Conservation (phyloP, 2,797 vertebrate genomes). For the Vespertilio murinus region DNA sequence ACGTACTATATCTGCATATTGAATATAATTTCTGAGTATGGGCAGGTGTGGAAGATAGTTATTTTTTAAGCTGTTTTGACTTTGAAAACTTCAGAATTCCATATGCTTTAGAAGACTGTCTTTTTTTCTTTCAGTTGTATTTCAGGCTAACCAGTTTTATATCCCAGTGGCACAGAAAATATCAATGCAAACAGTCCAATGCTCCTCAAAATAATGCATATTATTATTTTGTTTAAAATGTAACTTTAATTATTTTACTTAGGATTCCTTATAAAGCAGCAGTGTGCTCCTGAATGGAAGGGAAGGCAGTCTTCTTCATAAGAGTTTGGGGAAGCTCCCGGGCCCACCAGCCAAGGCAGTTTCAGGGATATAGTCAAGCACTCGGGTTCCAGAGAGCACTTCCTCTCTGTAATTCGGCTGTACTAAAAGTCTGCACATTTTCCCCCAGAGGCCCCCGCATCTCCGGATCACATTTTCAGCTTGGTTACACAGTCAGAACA, state of each 20-base stretch:
- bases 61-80: conserved; percentile 2
- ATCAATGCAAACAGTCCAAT: neutral
- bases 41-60: neutral
- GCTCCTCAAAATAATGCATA: neutral
- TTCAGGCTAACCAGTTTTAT: neutral
- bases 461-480: neutral
- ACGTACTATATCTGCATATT: neutral
- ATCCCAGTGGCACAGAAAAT: neutral
- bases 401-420: neutral
- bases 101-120: neutral
- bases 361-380: neutral
- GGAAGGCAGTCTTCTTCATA: neutral
- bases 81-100: neutral
- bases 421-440: neutral
- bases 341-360: fast-evolving
- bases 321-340: fast-evolving
- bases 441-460: neutral
- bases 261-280: neutral
- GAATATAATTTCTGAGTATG: conserved; percentile 36
- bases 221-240: conserved; percentile 26
- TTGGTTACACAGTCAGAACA: neutral
- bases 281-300: neutral
- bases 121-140: neutral
- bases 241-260: neutral
- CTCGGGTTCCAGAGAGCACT: neutral